Evolutionary conservation across 2,888 invertebrate genomes (phyloP), one percentile per base, ranked within the genome.

Genomic region (Hyles lineata): DNA sequence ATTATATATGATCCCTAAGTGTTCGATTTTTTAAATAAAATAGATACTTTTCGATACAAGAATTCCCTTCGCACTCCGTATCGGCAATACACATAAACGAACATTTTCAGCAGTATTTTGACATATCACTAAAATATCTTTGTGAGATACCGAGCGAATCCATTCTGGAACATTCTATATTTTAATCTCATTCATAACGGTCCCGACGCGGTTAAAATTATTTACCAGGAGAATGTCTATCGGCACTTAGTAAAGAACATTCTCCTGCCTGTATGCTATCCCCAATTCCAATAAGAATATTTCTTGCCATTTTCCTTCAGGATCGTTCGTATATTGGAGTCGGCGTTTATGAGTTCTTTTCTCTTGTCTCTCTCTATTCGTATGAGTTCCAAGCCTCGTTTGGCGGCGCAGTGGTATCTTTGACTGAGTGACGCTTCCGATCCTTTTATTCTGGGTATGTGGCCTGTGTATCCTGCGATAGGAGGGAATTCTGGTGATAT

Each of bases 381-480:
- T 69, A 96, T 91, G 11, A 96, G 90, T 80, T 96, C 95, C 23
- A 96, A 87, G 15, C 96, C 96, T 52, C 95, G 95, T 87, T 95
- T 96, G 4, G 96, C 96, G 0, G 96, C 96, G 81, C 96, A 96
- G 76, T 96, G 96, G 85, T 96, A 96, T 75, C 96, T 89, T 83
- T 96, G 96, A 74, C 96, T 96, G n/a, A 96, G 91, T 0, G 96
- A 96, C 0, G 96, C 95, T 85, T 96, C 96, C 0, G 95, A 95
- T 19, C 96, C 96, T 82, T 95, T 96, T 71, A 96, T 96, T 67
- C 96, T 94, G 5, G 96, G 96, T 75, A 97, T 96, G 85, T 97
- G 96, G 5, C 97, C 97, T 0, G 97, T 97, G 87, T 97, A 97
- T 11, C 97, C 97, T 0, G 96, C 96, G 80, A 97, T 96, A 21